A percentile compares a stretch with the other conserved stretches of the same genome.
Evolutionary conservation across 2,888 invertebrate genomes (phyloP).

Genomic region (Frankliniella fusca): DNA sequence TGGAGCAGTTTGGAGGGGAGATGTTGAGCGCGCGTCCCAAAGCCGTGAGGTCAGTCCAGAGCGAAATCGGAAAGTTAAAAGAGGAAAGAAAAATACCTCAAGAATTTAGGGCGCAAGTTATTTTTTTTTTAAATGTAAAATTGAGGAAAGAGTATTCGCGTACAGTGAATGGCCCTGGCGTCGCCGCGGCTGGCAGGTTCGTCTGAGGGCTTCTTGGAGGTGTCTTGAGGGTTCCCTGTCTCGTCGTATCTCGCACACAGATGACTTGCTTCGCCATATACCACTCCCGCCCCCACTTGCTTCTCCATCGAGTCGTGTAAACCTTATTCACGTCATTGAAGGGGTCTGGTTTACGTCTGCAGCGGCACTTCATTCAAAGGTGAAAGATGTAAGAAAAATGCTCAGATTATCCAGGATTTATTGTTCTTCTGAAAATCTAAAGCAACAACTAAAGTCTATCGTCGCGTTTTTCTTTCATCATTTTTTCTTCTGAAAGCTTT

Average conservation of each 20-base stretch:
- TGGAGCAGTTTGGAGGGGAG: neutral
- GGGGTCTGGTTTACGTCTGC: too few species aligned
- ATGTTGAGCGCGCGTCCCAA: neutral
- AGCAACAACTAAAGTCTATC: too few species aligned
- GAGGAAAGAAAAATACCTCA: constrained; percentile 31
- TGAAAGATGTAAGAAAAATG: too few species aligned
- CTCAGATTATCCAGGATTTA: too few species aligned
- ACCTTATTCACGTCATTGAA: too few species aligned
- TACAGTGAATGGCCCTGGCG: neutral
- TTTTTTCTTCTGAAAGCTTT: too few species aligned
- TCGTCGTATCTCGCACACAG: neutral
- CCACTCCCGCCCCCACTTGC: neutral
- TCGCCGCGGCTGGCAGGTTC: neutral
- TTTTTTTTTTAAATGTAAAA: constrained; percentile 11
- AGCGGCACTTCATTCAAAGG: too few species aligned
- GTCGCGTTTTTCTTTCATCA: too few species aligned
- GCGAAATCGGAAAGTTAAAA: constrained; percentile 36
- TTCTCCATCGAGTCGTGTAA: neutral
- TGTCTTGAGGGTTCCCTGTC: constrained; percentile 22
- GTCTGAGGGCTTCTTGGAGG: constrained; percentile 8
- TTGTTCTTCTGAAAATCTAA: too few species aligned
- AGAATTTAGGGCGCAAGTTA: neutral
- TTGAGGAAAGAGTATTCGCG: constrained; percentile 27
- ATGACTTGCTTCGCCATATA: neutral
- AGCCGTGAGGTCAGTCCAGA: neutral